phyloP scores from a whole-genome alignment of 2,888 invertebrate genomes.

The Colostygia pectinataria region DNA sequence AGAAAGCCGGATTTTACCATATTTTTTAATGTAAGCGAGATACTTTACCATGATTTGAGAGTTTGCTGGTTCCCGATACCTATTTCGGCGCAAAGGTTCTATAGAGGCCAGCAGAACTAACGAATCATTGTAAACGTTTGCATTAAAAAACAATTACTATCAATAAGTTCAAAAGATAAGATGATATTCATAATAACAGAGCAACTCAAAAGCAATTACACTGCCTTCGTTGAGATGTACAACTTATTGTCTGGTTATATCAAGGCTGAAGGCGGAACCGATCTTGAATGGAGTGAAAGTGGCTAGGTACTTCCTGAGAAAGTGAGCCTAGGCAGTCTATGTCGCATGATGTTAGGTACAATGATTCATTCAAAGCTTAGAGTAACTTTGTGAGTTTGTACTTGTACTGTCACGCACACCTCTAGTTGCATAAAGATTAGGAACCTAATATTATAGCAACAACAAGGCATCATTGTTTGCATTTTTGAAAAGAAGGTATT shows the following conservation, averaged over 20 bases:
- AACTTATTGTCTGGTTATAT: conserved; percentile 50
- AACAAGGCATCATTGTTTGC: too few species aligned
- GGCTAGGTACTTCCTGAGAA: conserved; percentile 76
- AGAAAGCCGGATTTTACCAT: too few species aligned
- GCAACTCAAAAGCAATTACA: conserved; percentile 30
- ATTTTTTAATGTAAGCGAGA: too few species aligned
- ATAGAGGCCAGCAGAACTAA: too few species aligned
- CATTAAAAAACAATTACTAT: too few species aligned
- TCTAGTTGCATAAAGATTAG: not conserved
- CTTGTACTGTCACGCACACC: not conserved
- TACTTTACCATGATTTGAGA: too few species aligned
- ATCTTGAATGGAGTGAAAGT: conserved; percentile 82
- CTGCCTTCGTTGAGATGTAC: conserved; percentile 45
- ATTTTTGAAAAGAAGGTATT: too few species aligned
- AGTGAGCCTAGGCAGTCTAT: conserved; percentile 52
- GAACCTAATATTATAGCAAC: too few species aligned
- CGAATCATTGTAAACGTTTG: too few species aligned
- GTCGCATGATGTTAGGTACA: conserved; percentile 4
- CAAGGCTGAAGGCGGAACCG: conserved; percentile 59
- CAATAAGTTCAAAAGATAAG: conserved; percentile 1
- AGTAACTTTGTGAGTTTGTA: conserved; percentile 14
- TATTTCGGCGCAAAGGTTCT: too few species aligned
- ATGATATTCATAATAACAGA: conserved; percentile 14
- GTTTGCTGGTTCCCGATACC: too few species aligned
- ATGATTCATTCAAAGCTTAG: conserved; percentile 21